These are phyloP conservation scores for Bolinopsis microptera DNA, from an alignment of 37 sponge, comb jelly and placozoan species.

Conservation along the genomic window DNA sequence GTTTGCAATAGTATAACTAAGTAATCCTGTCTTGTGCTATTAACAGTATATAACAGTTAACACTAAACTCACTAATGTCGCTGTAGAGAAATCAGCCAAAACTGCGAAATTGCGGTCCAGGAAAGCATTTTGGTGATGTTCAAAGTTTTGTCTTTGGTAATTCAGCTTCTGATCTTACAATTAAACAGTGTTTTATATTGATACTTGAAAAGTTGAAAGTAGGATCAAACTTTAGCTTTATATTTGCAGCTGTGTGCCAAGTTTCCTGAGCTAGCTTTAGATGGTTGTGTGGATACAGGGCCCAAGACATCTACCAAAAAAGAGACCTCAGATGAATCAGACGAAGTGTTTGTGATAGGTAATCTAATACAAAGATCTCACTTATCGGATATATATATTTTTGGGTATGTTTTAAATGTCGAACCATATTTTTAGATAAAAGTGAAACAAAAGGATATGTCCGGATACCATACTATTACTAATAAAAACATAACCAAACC, in stretches of 20 bases:
- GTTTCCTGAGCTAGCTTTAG: not conserved
- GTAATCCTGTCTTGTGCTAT: not conserved
- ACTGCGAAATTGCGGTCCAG: too few species aligned
- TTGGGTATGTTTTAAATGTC: too few species aligned
- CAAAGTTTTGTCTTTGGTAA: too few species aligned
- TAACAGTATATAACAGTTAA: not conserved
- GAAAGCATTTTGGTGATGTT: too few species aligned
- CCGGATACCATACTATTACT: too few species aligned
- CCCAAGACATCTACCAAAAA: not conserved
- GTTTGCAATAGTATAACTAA: not conserved
- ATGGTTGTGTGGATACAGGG: not conserved
- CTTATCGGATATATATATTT: not conserved
- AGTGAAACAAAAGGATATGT: too few species aligned
- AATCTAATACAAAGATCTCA: not conserved
- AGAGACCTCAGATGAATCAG: not conserved
- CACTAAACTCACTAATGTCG: too few species aligned
- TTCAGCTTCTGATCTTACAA: too few species aligned
- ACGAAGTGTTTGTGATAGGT: not conserved
- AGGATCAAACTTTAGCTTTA: not conserved
- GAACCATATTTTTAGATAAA: too few species aligned
- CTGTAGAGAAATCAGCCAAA: too few species aligned
- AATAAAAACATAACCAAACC: not conserved
- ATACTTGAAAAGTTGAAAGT: too few species aligned
- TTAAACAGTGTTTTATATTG: too few species aligned
- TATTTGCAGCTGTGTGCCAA: slow-evolving; percentile 4